Evolutionary conservation across 2,113 vertebrate genomes (phyloP), one percentile per base, ranked within the genome.

Genomic region (Oostethus manadensis): DNA sequence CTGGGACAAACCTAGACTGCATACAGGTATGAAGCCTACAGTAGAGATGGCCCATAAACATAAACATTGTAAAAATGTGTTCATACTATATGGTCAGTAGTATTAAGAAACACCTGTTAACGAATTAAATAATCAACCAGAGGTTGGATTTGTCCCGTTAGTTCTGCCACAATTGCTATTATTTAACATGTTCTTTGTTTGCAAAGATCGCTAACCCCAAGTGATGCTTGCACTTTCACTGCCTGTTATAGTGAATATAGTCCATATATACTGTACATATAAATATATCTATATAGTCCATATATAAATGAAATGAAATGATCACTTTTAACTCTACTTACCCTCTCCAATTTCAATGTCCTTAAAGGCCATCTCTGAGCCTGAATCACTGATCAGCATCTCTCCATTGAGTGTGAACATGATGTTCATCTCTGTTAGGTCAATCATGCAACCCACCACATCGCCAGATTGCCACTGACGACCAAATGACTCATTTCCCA

Each of bases 331-430:
- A 21, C 13, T 29, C 7, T 13, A 43, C 79, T 68, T 62, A 90
- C 89, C 90, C 16, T 91, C 90, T 71, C 90, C 89, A 14, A 89
- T 87, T 53, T 91, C 90, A 0, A 91, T 87, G 69, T 91, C 90
- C 71, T 90, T 91, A 66, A 91, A 91, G 44, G 90, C 90, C 88
- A 90, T 87, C 68, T 97, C 94, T 0, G 94, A 97, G 56, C 94
- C 94, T 0, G 94, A 94, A 79, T 97, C 94, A 2, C 94, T 94
- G 87, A 97, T 97, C 63, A 96, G 74, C 89, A 96, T 88, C 83
- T 97, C 94, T 40, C 94, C 94, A 1, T 96, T 97, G 18, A 96
- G 91, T 0, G 94, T 97, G 69, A 96, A 96, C 91, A 93, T 92
- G 62, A 97, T 94, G 80, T 91, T 93, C 86, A 90, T 90, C 73